These are phyloP conservation scores for Drosophila biarmipes DNA, from an alignment of 1,140 invertebrate species.

Conservation along the genomic window DNA sequence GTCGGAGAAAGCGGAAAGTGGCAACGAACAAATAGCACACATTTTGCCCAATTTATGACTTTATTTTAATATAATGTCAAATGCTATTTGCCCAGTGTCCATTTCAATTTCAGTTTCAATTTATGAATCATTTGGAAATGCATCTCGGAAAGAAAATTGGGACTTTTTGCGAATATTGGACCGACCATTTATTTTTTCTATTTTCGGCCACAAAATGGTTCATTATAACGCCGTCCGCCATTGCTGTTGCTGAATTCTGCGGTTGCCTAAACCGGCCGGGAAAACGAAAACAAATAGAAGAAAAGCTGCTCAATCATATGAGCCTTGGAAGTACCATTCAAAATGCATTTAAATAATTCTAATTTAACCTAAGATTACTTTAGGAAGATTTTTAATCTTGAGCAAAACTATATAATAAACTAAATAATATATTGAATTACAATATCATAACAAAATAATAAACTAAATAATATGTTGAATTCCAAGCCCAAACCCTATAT, in stretches of 20 bases:
- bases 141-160: slow-evolving; percentile 23
- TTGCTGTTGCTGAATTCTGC: slow-evolving; percentile 73
- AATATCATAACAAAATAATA: no score
- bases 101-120: slow-evolving; percentile 69
- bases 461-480: no score
- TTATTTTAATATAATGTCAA: slow-evolving; percentile 78
- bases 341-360: no score
- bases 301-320: background rate
- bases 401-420: no score
- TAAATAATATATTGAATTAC: no score
- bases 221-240: slow-evolving; percentile 62
- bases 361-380: background rate
- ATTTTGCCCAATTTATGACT: slow-evolving; percentile 60
- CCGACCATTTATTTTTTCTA: slow-evolving; percentile 1
- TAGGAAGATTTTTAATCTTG: no score
- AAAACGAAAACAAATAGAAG: slow-evolving; percentile 33
- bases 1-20: slow-evolving; percentile 18
- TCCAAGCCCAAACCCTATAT: no score
- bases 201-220: slow-evolving; percentile 70
- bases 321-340: background rate
- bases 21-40: slow-evolving; percentile 3
- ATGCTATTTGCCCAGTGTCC: slow-evolving; percentile 64
- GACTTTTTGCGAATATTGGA: slow-evolving; percentile 20
- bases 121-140: slow-evolving; percentile 43
- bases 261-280: slow-evolving; percentile 32